Evolutionary conservation across 2,888 invertebrate genomes (phyloP).

Genomic region (Megalurothrips usitatus): DNA sequence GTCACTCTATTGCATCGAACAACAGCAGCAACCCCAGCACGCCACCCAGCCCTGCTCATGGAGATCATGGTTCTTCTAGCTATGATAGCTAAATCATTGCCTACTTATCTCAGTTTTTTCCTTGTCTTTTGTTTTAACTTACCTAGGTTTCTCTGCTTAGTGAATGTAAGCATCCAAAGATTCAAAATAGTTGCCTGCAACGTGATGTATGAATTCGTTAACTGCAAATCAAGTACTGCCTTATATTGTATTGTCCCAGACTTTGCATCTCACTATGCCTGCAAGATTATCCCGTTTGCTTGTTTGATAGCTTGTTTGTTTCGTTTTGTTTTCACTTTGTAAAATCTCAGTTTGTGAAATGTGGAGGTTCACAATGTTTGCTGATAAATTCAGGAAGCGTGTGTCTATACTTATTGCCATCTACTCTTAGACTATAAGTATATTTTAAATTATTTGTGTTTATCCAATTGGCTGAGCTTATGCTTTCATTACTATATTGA

Average conservation of each 20-base stretch:
- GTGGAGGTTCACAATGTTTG: not conserved
- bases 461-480: not conserved
- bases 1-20: slow-evolving; percentile 68
- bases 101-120: not conserved
- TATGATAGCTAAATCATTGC: slow-evolving; percentile 56
- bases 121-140: not conserved
- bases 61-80: slow-evolving; percentile 62
- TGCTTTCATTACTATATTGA: not conserved
- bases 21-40: slow-evolving; percentile 70
- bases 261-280: not conserved
- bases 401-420: slow-evolving; percentile 1
- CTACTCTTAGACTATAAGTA: not conserved
- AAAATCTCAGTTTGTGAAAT: not conserved
- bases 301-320: not conserved
- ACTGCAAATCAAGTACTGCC: not conserved
- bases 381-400: not conserved
- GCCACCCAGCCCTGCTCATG: slow-evolving; percentile 60
- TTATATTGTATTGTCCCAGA: not conserved
- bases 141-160: not conserved
- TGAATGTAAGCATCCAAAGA: slow-evolving; percentile 19
- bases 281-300: not conserved
- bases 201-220: not conserved
- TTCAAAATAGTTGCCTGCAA: not conserved
- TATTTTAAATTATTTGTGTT: slow-evolving; percentile 7
- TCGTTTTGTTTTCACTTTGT: not conserved